Base-by-base conservation (phyloP, 2,888 invertebrate species). In the Dioctria rufipes region DNA sequence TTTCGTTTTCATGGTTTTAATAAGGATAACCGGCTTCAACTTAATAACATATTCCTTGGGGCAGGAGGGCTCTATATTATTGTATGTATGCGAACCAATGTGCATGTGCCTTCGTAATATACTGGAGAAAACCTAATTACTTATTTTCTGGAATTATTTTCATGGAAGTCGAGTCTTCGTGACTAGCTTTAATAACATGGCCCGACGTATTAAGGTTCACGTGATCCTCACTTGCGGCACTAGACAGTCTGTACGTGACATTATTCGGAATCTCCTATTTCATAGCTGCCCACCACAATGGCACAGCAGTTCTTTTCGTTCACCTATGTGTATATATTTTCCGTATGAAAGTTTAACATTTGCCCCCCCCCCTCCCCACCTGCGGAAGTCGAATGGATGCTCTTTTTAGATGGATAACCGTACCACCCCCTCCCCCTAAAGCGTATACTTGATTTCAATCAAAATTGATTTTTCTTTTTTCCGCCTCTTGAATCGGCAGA, bases 71-170 rank as follows among this genome's bases (percentile, higher is more conserved):
- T n/a, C n/a, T n/a, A n/a, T n/a, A n/a, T 65, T 5, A 11, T 66
- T 11, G 66, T 25, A 25, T 37, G 63, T 63, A 11, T 39, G n/a
- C 8, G 54, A 54, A 11, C 63, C 5, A 63, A 63, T 37, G 63
- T 37, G 63, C 43, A 60, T 73, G 37, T 73, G 58, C 42, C 60
- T 54, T 42, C 43, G 43, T 60, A 73, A 73, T 73, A 73, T 73
- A 73, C 60, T 73, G 43, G 60, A 73, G 73, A 42, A 73, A 73
- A 73, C 73, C 73, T 73, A 73, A 73, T 73, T 73, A 73, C 73
- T 73, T 73, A 73, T 73, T 73, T 73, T 73, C 73, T 73, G 73
- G 73, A 73, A 73, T 73, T 73, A 73, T 73, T 73, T 73, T 73
- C 73, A 73, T 73, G 73, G 60, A 58, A 39, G 42, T 49, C n/a